Base-by-base conservation (phyloP, 92 coral and sea anemone species). In the Epizoanthus illoricatus region DNA sequence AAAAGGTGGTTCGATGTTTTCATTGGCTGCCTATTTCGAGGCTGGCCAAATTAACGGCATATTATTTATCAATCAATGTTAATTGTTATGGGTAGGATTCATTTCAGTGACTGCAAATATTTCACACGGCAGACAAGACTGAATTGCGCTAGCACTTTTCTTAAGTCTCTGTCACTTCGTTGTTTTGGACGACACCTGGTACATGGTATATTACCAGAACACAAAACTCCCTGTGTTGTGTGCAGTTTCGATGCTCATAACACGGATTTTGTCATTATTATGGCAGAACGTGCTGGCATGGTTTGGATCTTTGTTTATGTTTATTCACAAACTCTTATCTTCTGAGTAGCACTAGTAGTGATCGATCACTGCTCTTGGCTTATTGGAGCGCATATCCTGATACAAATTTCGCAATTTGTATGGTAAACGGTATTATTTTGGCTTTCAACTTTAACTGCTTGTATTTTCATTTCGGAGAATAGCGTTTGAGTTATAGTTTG, bases 61-160 rank as follows among this genome's bases (percentile, higher is more conserved):
- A 89, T 89, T 86, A 81, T 81, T 76, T 81, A 73, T 76, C 88
- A 85, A 89, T 92, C 87, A 85, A 40, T 65, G 72, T 70, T 76
- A 80, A 85, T 76, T 92, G 92, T 69, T 58, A 87, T 68, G 73
- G 73, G 87, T 62, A 56, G 69, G 16, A 55, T 64, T 42, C 23
- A 69, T 56, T 56, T 28, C 66, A 74, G 80, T 64, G 17, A 74
- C 66, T 66, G 80, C 54, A 74, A 74, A 56, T 74, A 57, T 16
- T 74, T 74, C 80, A 54, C 65, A 55, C 60, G 54, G 54, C 64
- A 33, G 60, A 45, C 76, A 12, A 39, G 17, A 43, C 59, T 39
- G 62, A 19, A 40, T 47, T 72, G 42, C n/a, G 40, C 72, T 16
- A 68, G 72, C 21, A 68, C 8, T 64, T 64, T 21, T 3, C 23